phyloP scores from a whole-genome alignment of 2,888 invertebrate genomes.

The Aproaerema taeniolella region DNA sequence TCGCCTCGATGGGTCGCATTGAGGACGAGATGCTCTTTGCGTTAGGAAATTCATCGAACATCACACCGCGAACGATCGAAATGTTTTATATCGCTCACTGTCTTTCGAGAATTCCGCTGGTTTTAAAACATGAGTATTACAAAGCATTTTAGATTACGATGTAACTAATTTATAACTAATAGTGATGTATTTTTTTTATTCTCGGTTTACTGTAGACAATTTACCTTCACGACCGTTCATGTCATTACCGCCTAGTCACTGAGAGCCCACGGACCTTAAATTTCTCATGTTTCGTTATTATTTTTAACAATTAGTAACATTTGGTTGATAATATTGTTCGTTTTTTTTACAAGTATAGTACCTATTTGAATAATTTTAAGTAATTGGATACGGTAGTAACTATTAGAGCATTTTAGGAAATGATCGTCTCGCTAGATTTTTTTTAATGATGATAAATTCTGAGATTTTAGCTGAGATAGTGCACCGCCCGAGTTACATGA shows the following conservation, averaged over 20 bases:
- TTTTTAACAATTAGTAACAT: conserved; percentile 61
- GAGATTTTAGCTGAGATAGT: conserved; percentile 52
- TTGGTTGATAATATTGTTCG: conserved; percentile 70
- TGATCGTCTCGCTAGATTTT: conserved; percentile 71
- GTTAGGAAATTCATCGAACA: conserved; percentile 36
- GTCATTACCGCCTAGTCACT: conserved; percentile 76
- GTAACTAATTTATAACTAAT: conserved; percentile 26
- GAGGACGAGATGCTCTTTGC: conserved; percentile 29
- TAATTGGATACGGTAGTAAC: conserved; percentile 70
- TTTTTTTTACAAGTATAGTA: conserved; percentile 64
- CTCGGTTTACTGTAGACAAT: conserved; percentile 39
- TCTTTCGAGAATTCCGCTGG: conserved; percentile 33
- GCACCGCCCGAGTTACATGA: conserved; percentile 25
- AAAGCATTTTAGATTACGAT: conserved; percentile 56
- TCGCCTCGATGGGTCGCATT: background rate
- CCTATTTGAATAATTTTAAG: conserved; percentile 47
- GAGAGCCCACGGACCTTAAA: conserved; percentile 66
- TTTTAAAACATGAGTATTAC: conserved; percentile 55
- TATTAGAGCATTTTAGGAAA: conserved; percentile 65
- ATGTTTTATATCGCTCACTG: conserved; percentile 58
- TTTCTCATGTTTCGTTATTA: conserved; percentile 47
- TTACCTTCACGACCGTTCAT: conserved; percentile 39
- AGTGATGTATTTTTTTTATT: conserved; percentile 40
- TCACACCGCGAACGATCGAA: conserved; percentile 47
- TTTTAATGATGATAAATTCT: conserved; percentile 48